Evolutionary conservation across 1,140 invertebrate species (phyloP).

Genomic region (Homarus americanus): DNA sequence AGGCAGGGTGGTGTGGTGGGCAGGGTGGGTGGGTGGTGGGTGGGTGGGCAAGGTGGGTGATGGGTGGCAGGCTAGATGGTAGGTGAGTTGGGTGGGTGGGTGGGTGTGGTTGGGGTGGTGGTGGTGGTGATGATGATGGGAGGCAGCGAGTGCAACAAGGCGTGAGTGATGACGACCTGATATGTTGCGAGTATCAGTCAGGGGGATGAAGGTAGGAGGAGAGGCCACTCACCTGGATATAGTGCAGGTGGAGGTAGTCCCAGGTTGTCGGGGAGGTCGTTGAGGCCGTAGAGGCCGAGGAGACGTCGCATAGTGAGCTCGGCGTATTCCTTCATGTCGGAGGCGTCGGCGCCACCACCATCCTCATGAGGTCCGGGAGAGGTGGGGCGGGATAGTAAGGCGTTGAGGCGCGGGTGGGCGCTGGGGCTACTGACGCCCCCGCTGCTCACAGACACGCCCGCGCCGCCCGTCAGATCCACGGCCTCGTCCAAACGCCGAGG

Average conservation of each 20-base stretch:
- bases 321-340: slow-evolving; percentile 84
- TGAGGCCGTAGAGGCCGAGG: slow-evolving; percentile 85
- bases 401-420: slow-evolving; percentile 49
- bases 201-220: not conserved
- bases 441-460: slow-evolving; percentile 77
- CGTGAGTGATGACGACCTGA: not conserved
- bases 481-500: slow-evolving; percentile 62
- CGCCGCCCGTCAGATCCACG: slow-evolving; percentile 77
- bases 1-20: not conserved
- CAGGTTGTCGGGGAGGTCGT: slow-evolving; percentile 79
- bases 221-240: slow-evolving; percentile 77
- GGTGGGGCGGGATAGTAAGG: slow-evolving; percentile 71
- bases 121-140: not conserved
- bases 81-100: too few relatives aligned
- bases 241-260: slow-evolving; percentile 79
- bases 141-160: not conserved
- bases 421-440: slow-evolving; percentile 36
- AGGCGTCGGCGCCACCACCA: slow-evolving; percentile 74
- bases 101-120: too few relatives aligned
- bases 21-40: not conserved
- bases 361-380: slow-evolving; percentile 53
- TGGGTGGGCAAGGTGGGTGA: too few relatives aligned
- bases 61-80: too few relatives aligned
- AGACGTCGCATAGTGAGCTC: slow-evolving; percentile 88
- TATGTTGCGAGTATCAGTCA: not conserved